Evolutionary conservation across 2,113 vertebrate genomes (phyloP).

Genomic region (Oreochromis niloticus): DNA sequence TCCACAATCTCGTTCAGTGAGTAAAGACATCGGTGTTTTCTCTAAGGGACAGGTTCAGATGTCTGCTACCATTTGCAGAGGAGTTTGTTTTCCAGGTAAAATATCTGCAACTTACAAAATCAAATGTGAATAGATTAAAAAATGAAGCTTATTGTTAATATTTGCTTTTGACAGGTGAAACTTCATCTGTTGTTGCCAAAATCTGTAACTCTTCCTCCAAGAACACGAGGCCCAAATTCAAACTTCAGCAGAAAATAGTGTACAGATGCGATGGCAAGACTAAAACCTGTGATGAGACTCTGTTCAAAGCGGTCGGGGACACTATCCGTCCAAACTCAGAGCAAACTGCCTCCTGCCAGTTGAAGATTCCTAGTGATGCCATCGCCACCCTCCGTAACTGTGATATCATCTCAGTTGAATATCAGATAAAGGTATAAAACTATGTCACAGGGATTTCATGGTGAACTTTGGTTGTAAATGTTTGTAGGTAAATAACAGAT

Average conservation of each 20-base stretch:
- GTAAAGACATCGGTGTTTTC: slow-evolving; percentile 31
- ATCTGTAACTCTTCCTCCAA: slow-evolving; percentile 37
- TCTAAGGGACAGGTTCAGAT: slow-evolving; percentile 44
- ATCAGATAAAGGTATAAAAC: neutral
- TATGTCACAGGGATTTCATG: neutral
- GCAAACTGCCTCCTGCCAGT: neutral
- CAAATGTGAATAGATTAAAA: neutral
- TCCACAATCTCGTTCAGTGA: slow-evolving; percentile 22
- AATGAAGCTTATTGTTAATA: neutral
- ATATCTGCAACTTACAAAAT: neutral
- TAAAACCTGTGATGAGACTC: accelerated
- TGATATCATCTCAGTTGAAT: neutral
- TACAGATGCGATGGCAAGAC: neutral
- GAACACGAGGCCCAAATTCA: slow-evolving; percentile 31
- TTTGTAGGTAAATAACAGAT: neutral
- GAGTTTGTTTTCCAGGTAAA: slow-evolving; percentile 53
- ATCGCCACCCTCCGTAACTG: neutral
- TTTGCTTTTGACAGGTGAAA: slow-evolving; percentile 50
- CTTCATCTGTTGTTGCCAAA: slow-evolving; percentile 21
- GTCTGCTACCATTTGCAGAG: slow-evolving; percentile 23
- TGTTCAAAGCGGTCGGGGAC: slow-evolving; percentile 37
- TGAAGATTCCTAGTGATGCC: slow-evolving; percentile 18
- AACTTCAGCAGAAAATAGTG: slow-evolving; percentile 12
- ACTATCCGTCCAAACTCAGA: neutral
- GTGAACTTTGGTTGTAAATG: neutral